Evolutionary conservation across 2,888 invertebrate species (phyloP).

Genomic region (Empis livida): DNA sequence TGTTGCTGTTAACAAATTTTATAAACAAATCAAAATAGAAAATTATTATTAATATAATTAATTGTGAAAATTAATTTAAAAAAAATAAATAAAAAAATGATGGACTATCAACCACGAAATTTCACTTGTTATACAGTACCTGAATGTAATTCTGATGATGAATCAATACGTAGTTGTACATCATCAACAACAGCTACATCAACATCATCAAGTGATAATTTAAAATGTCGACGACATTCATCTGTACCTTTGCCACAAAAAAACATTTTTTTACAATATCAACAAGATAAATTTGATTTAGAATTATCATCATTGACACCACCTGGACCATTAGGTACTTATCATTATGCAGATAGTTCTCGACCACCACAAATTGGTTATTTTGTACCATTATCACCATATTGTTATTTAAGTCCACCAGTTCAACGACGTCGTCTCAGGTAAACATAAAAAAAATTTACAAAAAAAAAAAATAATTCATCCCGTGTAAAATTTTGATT

Average conservation of each 20-base stretch:
- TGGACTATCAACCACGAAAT: slow-evolving; percentile 24
- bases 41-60: no score
- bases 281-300: not conserved
- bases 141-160: slow-evolving; percentile 22
- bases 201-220: slow-evolving; percentile 24
- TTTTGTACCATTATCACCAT: slow-evolving; percentile 40
- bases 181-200: slow-evolving; percentile 22
- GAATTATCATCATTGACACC: slow-evolving; percentile 8
- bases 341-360: slow-evolving; percentile 18
- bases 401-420: slow-evolving; percentile 37
- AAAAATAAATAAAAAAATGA: slow-evolving; percentile 6
- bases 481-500: no score
- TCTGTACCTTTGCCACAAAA: not conserved
- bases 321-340: slow-evolving; percentile 20
- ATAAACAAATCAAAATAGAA: no score
- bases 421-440: slow-evolving; percentile 25
- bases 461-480: not conserved
- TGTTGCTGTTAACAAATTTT: no score
- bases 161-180: slow-evolving; percentile 13
- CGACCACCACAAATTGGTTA: slow-evolving; percentile 43
- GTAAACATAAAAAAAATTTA: slow-evolving; percentile 18
- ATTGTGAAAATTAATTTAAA: not conserved
- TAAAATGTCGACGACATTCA: slow-evolving; percentile 14
- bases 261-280: not conserved
- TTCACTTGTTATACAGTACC: slow-evolving; percentile 33